Evolutionary conservation across 2,888 invertebrate species (phyloP).

Genomic region (Nesidiocoris tenuis): DNA sequence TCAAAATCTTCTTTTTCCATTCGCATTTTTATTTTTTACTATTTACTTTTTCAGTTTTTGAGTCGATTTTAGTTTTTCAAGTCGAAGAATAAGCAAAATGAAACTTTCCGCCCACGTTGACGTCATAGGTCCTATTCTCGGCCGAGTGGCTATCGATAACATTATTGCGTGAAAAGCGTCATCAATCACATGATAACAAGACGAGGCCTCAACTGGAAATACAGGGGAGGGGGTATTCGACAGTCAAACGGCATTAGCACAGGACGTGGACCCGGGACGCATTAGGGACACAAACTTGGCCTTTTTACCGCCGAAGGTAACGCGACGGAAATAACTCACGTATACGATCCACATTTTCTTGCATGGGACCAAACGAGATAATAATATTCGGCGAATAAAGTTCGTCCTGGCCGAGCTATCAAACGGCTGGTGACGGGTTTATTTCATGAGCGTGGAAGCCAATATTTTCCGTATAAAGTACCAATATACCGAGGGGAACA

Average conservation of each 20-base stretch:
- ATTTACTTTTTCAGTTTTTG: too few species aligned
- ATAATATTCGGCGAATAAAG: not conserved
- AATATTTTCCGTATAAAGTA: not conserved
- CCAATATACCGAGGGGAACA: not conserved
- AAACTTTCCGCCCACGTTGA: too few species aligned
- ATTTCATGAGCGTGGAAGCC: not conserved
- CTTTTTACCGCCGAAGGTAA: too few species aligned
- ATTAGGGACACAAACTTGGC: not conserved
- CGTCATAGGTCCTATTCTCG: too few species aligned
- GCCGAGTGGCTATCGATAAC: too few species aligned
- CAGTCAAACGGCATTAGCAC: not conserved
- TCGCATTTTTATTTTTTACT: too few species aligned
- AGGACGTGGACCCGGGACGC: not conserved
- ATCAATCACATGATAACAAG: not conserved
- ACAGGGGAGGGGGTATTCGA: not conserved
- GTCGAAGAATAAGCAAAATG: too few species aligned
- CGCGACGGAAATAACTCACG: not conserved
- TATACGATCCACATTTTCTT: not conserved
- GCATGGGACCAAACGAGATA: not conserved
- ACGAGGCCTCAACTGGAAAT: not conserved
- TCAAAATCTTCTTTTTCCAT: too few species aligned
- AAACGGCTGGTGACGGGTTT: too few species aligned
- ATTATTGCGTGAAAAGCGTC: not conserved
- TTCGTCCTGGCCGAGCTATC: too few species aligned
- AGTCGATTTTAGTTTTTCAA: too few species aligned